phyloP scores from a whole-genome alignment of 2,113 vertebrate species.

The Albula glossodonta region DNA sequence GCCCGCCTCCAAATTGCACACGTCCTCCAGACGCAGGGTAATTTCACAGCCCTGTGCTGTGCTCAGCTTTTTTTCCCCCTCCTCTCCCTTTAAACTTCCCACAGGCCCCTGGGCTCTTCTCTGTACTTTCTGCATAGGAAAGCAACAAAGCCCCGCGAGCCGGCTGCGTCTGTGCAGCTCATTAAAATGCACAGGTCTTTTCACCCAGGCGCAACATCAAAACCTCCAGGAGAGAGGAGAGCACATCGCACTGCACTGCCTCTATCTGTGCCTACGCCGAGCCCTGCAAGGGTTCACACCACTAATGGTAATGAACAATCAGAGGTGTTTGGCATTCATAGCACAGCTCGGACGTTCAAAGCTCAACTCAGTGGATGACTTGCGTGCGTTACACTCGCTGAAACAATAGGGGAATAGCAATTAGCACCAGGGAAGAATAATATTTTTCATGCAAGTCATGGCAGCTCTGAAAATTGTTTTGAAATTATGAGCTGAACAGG shows the following conservation, averaged over 20 bases:
- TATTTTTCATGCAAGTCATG: neutral
- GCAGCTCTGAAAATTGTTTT: neutral
- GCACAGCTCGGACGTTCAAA: neutral
- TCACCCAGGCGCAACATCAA: neutral
- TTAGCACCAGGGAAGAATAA: neutral
- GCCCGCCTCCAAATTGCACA: conserved; percentile 1
- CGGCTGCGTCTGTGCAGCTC: neutral
- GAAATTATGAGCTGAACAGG: neutral
- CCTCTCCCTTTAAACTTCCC: conserved; percentile 42
- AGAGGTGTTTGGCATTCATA: neutral
- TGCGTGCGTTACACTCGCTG: neutral
- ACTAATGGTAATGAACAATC: neutral
- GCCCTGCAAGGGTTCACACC: neutral
- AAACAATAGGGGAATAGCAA: neutral
- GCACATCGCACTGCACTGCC: neutral
- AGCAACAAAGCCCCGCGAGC: neutral
- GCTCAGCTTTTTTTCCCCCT: conserved; percentile 12
- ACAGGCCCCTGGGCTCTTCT: conserved; percentile 43
- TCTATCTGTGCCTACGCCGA: neutral
- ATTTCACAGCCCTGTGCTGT: conserved; percentile 37
- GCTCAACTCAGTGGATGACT: neutral
- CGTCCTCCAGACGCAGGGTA: conserved; percentile 16
- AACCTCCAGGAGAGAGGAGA: neutral
- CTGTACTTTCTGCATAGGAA: conserved; percentile 13
- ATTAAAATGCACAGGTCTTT: conserved; percentile 8